Conservation (phyloP, 1,140 invertebrate species). For the Grapholita molesta region DNA sequence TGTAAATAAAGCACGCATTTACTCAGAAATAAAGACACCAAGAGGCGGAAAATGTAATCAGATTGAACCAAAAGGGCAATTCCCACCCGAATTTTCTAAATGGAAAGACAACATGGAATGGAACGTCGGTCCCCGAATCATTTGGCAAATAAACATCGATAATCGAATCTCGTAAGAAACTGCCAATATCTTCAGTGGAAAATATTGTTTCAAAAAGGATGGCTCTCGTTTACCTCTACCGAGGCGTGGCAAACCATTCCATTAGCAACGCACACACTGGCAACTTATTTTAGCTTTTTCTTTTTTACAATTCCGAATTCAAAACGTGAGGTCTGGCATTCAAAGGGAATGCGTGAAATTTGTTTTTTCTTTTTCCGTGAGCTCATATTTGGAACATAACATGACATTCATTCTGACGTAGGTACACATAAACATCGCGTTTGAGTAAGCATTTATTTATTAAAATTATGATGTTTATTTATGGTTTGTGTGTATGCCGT, state of each 20-base stretch:
- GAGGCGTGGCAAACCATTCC: background rate
- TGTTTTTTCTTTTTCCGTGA: background rate
- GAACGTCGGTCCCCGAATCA: conserved; percentile 8
- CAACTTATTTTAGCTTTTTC: background rate
- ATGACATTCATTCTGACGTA: conserved; percentile 1
- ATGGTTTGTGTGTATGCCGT: background rate
- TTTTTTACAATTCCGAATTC: conserved; percentile 13
- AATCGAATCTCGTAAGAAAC: conserved; percentile 11
- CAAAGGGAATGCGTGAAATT: background rate
- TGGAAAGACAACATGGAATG: conserved; percentile 6
- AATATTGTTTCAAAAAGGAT: conserved; percentile 15
- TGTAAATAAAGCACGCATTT: no score
- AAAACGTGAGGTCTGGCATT: conserved; percentile 6
- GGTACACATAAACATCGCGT: background rate
- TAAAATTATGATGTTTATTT: background rate
- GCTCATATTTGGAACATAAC: background rate
- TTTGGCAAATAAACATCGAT: conserved; percentile 10
- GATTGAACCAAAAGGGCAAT: background rate
- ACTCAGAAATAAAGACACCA: background rate
- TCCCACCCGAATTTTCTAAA: conserved; percentile 14
- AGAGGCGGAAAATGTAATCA: background rate
- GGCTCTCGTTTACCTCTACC: conserved; percentile 3
- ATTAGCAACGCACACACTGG: conserved; percentile 5
- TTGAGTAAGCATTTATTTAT: background rate
- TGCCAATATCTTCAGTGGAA: conserved; percentile 14